Evolutionary conservation across 1,140 invertebrate genomes (phyloP).

Genomic region (Drosophila punjabiensis): DNA sequence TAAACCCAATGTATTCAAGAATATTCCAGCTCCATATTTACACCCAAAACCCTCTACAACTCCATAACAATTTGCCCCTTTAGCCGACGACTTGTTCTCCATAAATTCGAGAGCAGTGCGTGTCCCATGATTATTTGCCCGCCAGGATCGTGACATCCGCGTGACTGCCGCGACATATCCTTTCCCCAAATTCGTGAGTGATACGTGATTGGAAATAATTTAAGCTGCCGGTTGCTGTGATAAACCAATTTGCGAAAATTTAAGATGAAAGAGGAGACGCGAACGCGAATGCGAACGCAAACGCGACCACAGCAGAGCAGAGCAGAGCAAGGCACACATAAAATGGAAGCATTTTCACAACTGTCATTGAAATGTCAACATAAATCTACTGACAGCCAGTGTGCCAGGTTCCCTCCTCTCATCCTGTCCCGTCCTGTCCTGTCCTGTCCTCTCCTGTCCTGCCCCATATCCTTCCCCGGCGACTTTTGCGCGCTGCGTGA

Average conservation of each 20-base stretch:
- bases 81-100: slow-evolving; percentile 11
- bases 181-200: slow-evolving; percentile 39
- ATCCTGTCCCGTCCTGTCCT: slow-evolving; percentile 12
- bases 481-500: slow-evolving; percentile 78
- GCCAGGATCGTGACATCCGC: slow-evolving; percentile 40
- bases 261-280: slow-evolving; percentile 42
- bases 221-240: slow-evolving; percentile 45
- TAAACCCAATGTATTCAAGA: neutral
- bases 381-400: slow-evolving; percentile 75
- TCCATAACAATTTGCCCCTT: neutral
- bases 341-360: slow-evolving; percentile 78
- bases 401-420: slow-evolving; percentile 20
- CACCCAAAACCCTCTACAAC: neutral
- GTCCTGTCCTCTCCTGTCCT: slow-evolving; percentile 11
- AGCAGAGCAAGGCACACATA: slow-evolving; percentile 26
- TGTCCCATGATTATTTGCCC: slow-evolving; percentile 33
- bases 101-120: slow-evolving; percentile 17
- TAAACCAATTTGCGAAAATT: slow-evolving; percentile 74
- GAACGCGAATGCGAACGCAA: neutral
- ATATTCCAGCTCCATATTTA: neutral
- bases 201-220: slow-evolving; percentile 57
- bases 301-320: neutral
- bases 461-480: slow-evolving; percentile 19
- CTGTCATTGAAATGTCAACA: slow-evolving; percentile 84
- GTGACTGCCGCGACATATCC: slow-evolving; percentile 30